Evolutionary conservation across 2,113 vertebrate species (phyloP).

Genomic region (Pseudolaguvia tuberculata): DNA sequence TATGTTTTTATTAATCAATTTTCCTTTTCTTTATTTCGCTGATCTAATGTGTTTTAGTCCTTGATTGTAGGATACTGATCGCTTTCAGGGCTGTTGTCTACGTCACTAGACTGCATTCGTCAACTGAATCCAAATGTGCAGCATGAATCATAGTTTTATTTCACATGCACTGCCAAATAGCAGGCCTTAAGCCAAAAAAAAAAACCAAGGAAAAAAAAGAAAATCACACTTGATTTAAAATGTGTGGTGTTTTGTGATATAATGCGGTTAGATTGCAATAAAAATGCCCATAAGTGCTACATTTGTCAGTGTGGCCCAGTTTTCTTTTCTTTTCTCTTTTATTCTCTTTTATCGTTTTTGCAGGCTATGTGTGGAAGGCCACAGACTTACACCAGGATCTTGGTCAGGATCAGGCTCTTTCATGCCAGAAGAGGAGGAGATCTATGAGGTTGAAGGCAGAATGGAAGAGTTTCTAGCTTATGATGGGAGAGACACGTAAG

Average conservation of each 20-base stretch:
- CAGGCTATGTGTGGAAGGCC: conserved; percentile 74
- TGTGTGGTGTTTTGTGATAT: conserved; percentile 28
- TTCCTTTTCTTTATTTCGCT: background rate
- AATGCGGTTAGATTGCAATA: conserved; percentile 15
- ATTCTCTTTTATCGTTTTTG: background rate
- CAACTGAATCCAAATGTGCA: conserved; percentile 29
- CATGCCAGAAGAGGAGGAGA: conserved; percentile 74
- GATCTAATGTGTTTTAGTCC: background rate
- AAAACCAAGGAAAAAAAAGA: too few relatives aligned
- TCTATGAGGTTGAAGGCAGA: conserved; percentile 74
- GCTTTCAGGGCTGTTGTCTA: conserved; percentile 21
- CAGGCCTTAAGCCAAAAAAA: conserved; percentile 11
- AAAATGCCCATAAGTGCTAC: conserved; percentile 32
- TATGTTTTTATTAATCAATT: too few relatives aligned
- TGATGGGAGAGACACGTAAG: conserved; percentile 74
- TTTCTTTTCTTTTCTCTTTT: background rate
- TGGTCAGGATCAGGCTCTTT: conserved; percentile 44
- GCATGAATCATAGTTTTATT: conserved; percentile 35
- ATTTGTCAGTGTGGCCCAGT: conserved; percentile 45
- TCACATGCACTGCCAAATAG: background rate
- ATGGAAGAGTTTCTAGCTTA: conserved; percentile 82
- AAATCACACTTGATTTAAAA: conserved; percentile 27
- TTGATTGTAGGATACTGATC: conserved; percentile 28
- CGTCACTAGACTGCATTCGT: conserved; percentile 21
- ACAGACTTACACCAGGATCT: conserved; percentile 57